Evolutionary conservation across 2,113 vertebrate species (phyloP).

Genomic region (Colossoma macropomum): DNA sequence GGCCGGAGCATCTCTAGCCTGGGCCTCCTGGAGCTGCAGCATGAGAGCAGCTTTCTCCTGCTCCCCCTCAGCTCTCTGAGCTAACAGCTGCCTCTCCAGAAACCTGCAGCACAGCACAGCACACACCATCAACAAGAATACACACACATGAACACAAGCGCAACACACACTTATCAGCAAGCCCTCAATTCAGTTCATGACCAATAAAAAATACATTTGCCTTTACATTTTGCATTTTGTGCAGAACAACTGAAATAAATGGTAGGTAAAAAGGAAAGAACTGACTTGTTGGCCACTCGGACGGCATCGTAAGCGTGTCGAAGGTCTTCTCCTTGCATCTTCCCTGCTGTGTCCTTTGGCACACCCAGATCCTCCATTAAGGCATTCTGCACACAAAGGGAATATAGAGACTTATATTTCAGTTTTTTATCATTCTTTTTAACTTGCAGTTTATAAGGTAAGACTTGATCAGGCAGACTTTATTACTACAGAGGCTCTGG

Average conservation of each 20-base stretch:
- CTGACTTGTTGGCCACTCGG: constrained; percentile 82
- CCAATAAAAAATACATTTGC: too few relatives aligned
- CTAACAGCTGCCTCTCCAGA: constrained; percentile 74
- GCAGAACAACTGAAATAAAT: too few relatives aligned
- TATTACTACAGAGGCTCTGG: too few relatives aligned
- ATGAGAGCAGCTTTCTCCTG: constrained; percentile 67
- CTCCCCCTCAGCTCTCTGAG: constrained; percentile 70
- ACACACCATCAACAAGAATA: background rate
- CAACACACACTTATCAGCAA: background rate
- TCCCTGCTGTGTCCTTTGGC: constrained; percentile 67
- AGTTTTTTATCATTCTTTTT: too few relatives aligned
- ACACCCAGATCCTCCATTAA: constrained; percentile 73
- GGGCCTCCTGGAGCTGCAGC: constrained; percentile 53
- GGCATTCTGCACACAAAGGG: constrained; percentile 59
- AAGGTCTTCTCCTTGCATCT: constrained; percentile 75
- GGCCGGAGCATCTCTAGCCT: constrained; percentile 31
- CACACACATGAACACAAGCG: background rate
- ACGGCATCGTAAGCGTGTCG: constrained; percentile 73
- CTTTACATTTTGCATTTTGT: too few relatives aligned
- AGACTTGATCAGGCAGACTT: background rate
- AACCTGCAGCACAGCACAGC: constrained; percentile 65
- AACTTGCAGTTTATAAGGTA: background rate
- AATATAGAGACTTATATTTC: too few relatives aligned
- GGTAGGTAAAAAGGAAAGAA: background rate
- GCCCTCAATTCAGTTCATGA: too few relatives aligned